Evolutionary conservation across 2,888 invertebrate species (phyloP), one percentile per base, ranked within the genome.

Genomic region (Amiota minor): DNA sequence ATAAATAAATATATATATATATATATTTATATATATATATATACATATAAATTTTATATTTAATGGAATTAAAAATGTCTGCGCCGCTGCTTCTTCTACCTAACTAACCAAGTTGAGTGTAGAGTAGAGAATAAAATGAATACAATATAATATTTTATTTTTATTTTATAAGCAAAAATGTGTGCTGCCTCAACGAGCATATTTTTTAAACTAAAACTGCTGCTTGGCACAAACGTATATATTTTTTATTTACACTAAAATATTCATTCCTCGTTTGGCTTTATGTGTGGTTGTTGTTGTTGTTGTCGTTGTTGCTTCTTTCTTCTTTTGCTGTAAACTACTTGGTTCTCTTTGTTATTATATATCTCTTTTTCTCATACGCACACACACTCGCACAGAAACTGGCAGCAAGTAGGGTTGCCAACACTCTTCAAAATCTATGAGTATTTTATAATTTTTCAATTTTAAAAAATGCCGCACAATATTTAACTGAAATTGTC

Each of bases 161-260:
- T 35, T 35, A 35, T 35, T 35, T 35, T 35, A 35, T 35, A 35
- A 23, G 35, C 35, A 35, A 35, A 35, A 35, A 35, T 35, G 35
- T 35, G 35, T 35, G 35, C 6, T 35, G 35, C 55, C 75, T 53
- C 72, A 35, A 67, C 64, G 75, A 78, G 74, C 75, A 78, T 75
- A 67, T 77, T 78, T 78, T 78, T 78, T 78, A 72, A 74, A 76
- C 68, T 76, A 78, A 78, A 77, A 53, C 53, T 14, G 53, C 23
- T 3, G 50, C 18, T 68, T 59, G n/a, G 53, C n/a, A 50, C 47
- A 18, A 6, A 14, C 65, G 9, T 65, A 65, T 65, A 47, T 71
- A 68, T 73, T 74, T 74, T 78, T 76, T 78, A 75, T 78, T 77
- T 71, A 23, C 67, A 68, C 67, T 20, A n/a, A 65, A 65, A 18